These are phyloP conservation scores for Drosophila repleta DNA, from an alignment of 1,140 invertebrate genomes.

Conservation along the genomic window DNA sequence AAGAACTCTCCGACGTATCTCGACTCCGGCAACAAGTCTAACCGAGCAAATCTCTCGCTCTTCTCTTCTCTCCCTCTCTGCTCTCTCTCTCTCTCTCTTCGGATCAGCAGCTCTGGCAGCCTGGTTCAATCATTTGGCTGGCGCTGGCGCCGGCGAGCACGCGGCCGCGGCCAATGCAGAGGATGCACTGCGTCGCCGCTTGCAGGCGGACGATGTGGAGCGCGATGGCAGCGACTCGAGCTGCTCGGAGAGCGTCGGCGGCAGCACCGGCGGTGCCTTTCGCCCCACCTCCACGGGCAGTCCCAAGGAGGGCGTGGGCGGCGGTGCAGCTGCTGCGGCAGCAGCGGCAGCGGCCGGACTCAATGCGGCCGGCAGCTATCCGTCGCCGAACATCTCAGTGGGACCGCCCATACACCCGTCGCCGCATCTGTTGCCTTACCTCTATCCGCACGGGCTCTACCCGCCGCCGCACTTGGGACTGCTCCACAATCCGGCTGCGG, in stretches of 20 bases:
- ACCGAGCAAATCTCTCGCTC: slow-evolving; percentile 5
- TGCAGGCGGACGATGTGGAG: slow-evolving; percentile 86
- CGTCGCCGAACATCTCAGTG: slow-evolving; percentile 93
- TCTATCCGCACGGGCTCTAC: slow-evolving; percentile 94
- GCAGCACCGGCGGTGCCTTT: slow-evolving; percentile 85
- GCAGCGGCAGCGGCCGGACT: slow-evolving; percentile 85
- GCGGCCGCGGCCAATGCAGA: slow-evolving; percentile 83
- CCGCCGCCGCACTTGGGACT: slow-evolving; percentile 89
- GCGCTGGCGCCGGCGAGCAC: slow-evolving; percentile 81
- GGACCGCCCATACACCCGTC: slow-evolving; percentile 94
- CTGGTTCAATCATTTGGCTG: slow-evolving; percentile 86
- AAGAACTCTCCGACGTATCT: too few relatives aligned
- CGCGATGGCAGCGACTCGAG: slow-evolving; percentile 87
- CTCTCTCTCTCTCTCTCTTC: background rate
- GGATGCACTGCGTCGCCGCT: slow-evolving; percentile 85
- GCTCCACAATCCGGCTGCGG: slow-evolving; percentile 85
- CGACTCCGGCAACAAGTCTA: background rate
- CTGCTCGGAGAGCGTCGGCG: slow-evolving; percentile 86
- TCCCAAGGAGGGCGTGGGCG: slow-evolving; percentile 84
- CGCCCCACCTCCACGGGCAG: slow-evolving; percentile 85
- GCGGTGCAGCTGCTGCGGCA: slow-evolving; percentile 84
- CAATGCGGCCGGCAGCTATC: slow-evolving; percentile 86
- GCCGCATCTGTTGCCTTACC: slow-evolving; percentile 92
- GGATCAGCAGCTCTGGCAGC: slow-evolving; percentile 82
- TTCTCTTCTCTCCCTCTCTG: slow-evolving; percentile 17